Base-by-base conservation (phyloP, 2,888 invertebrate species). In the Bellardia pandia region DNA sequence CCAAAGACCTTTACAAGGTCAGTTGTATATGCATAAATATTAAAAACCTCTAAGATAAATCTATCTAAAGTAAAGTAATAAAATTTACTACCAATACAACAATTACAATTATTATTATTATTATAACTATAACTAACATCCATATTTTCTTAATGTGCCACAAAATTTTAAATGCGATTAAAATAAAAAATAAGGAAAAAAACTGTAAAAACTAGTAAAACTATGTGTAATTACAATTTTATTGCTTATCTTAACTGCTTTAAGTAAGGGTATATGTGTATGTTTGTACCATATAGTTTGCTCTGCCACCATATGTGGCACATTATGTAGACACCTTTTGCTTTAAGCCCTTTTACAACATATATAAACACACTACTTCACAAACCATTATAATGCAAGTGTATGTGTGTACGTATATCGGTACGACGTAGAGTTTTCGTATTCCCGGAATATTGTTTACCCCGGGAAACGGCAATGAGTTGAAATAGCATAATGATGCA, bases 191-290 rank as follows among this genome's bases (percentile, higher is more conserved):
- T 13, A 7, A n/a, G 8, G 11, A 7, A 30, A 33, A 71, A 71
- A 71, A 16, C 23, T 53, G 9, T 51, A 48, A 9, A 64, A 64
- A 23, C 23, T 9, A 66, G 53, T 66, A 74, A 85, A 87, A 85
- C 78, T 87, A 69, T 85, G 81, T 87, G 77, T 87, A 87, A 87
- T 87, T 87, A 85, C 78, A 85, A 74, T 87, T 87, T 87, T 87
- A 87, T 87, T 87, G 85, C 87, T 87, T 87, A 87, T 87, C 87
- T 81, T 85, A 85, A 82, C 84, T 81, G 81, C 85, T 82, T 85
- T 82, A 60, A 75, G 56, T 74, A 69, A 51, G 30, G 30, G 51
- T 58, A 4, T n/a, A 1, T 14, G 5, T 42, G 14, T 69, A 14
- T 8, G 58, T 69, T 8, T 60, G n/a, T 71, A 42, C 48, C 23